Evolutionary conservation across 1,140 invertebrate genomes (phyloP), one percentile per base, ranked within the genome.

Genomic region (Mercenaria mercenaria): DNA sequence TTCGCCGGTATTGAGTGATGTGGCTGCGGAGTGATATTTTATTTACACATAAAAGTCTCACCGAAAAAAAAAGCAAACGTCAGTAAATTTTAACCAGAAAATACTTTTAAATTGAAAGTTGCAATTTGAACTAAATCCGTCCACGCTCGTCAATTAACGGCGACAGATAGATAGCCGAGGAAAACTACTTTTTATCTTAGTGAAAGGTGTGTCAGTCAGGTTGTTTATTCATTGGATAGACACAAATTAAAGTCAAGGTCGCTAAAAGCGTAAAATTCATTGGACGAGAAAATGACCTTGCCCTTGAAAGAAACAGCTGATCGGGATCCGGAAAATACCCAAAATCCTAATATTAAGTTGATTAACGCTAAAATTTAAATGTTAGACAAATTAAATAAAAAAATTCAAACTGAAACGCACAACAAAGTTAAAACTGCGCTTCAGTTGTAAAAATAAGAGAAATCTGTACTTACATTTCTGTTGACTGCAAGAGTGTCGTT

Each of bases 131-230:
- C 4, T n/a, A 59, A 59, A n/a, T 20, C 18, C 3, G 56, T 26
- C 26, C 20, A 10, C 20, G 15, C 43, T 59, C 4, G 56, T 13
- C 56, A 59, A 59, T 6, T 59, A 59, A 59, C 26, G 6, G 26
- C 23, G 4, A 59, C 26, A n/a, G 4, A 59, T n/a, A 59, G 18
- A n/a, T 59, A 6, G 20, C 43, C 6, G 0, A 20, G 34, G 2
- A 13, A 41, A 72, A 72, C 67, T 72, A 72, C 67, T 72, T 72
- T 72, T 72, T 72, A 72, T 72, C 67, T 29, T 13, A 15, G 29
- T 37, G 34, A 72, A 41, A 72, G 67, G 67, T 72, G 67, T 72
- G 37, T 39, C 67, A 1, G 67, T 37, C 2, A 13, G 15, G 11
- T 39, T 15, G 34, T 18, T 29, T 72, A 39, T 72, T 72, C 67